Conservation (phyloP, 2,113 vertebrate species). For the Centropus unirufus region DNA sequence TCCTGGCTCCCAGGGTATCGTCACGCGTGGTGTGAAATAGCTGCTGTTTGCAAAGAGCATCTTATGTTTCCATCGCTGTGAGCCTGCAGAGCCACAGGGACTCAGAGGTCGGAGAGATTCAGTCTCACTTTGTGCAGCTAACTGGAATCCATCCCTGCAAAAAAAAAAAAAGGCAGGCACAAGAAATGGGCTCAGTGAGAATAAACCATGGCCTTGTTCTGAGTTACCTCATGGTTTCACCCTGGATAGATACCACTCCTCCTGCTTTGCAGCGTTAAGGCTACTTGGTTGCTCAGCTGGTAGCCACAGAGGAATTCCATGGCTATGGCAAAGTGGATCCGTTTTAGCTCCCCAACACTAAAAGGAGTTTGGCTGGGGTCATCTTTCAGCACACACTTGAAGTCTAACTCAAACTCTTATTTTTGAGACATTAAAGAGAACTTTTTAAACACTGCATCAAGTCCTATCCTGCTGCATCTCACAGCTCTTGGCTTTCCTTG, state of each 20-base stretch:
- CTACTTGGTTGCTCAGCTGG: not conserved
- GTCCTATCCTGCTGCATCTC: not conserved
- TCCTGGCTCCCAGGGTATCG: not conserved
- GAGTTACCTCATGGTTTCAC: not conserved
- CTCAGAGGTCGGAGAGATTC: fast-evolving
- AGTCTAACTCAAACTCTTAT: fast-evolving
- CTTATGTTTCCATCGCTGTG: not conserved
- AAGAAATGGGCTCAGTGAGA: not conserved
- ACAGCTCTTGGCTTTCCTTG: not conserved
- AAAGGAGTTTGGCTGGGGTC: not conserved
- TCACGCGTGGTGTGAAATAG: fast-evolving
- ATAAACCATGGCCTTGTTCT: not conserved
- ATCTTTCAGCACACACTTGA: not conserved
- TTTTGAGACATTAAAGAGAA: not conserved
- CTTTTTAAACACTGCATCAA: not conserved
- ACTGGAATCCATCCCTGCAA: not conserved
- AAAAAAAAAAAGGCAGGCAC: not conserved
- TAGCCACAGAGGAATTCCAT: not conserved
- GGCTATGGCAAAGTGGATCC: not conserved
- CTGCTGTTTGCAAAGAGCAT: not conserved
- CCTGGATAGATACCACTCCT: not conserved
- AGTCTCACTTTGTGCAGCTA: not conserved
- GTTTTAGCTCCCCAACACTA: not conserved
- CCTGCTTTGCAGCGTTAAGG: fast-evolving
- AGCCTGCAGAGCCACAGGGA: not conserved